Evolutionary conservation across 2,113 vertebrate species (phyloP), one percentile per base, ranked within the genome.

Genomic region (Zosterops borbonicus): DNA sequence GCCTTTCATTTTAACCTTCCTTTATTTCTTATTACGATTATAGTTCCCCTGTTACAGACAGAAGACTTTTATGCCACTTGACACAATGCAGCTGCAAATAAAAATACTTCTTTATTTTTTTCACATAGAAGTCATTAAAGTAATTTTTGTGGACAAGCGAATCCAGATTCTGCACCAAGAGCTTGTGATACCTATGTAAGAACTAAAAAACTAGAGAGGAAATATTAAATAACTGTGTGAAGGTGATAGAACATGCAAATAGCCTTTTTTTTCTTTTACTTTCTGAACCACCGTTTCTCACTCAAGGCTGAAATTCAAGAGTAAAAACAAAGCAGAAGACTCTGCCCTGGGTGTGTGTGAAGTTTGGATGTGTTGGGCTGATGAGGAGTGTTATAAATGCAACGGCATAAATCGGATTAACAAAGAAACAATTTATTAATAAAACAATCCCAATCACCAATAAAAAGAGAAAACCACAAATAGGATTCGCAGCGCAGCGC

Each of bases 1-100:
- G 31, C 20, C 95, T 96, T 93, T 28, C 65, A 82, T 80, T 90
- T 91, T 80, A 65, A 49, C 49, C 59, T 92, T 64, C 2, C 8
- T 87, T 85, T 90, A 90, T 35, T 94, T 83, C n/a, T 76, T 80
- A 76, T 91, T 79, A 60, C 76, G 70, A 60, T 83, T 83, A 80
- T 49, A 74, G 11, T 55, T 92, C 50, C 24, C 44, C 46, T 49
- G 11, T 80, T 90, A 86, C 80, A 74, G 33, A 84, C 25, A 88
- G 25, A 91, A 71, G 39, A 83, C 50, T 83, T 91, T 33, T 35
- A 50, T 83, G 55, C 11, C 21, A 53, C 69, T 94, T 88, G 55
- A 86, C 47, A 77, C 24, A 88, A 69, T 62, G 39, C 63, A 90
- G 59, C 50, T 83, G 55, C 55, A 92, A 90, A 93, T 47, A 92